Evolutionary conservation across 1,140 invertebrate species (phyloP), one percentile per base, ranked within the genome.

Genomic region (Bombus confusus): DNA sequence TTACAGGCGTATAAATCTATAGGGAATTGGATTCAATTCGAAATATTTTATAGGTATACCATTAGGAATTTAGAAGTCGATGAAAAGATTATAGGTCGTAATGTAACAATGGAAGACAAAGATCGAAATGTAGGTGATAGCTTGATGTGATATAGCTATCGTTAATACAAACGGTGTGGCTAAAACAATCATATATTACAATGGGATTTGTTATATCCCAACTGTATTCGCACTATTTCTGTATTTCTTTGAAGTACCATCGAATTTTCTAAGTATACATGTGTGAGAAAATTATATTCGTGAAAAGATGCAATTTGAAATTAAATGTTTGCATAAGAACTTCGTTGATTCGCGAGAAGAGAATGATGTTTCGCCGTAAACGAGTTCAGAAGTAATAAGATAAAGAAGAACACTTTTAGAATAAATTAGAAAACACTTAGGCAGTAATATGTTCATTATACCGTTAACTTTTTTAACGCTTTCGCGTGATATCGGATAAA

Each of bases 91-190:
- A 83, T 76, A 75, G 39, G 25, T 76, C 1, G 18, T 69, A 52
- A 31, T 13, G 22, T 79, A 83, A 28, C 9, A 72, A 41, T 85
- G 83, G 76, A 85, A 85, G 83, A 85, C 76, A 85, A 84, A 59
- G 75, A 71, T 84, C 78, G 62, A 72, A 31, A n/a, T 62, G 15
- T 34, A 34, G 13, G 57, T 34, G n/a, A 34, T 84, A 62, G 15
- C 37, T 75, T 1, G 43, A 66, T 31, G 13, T 18, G 31, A 25
- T 74, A 43, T n/a, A 47, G 15, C 47, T 80, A 57, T 80, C 43
- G 15, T 59, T 31, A 13, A 41, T 41, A 83, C 43, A 57, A 77
- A 41, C n/a, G 41, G 10, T 77, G 25, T 43, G 18, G 3, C 76
- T 79, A 71, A 39, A 77, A 77, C 12, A 57, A 69, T 31, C 52